A percentile compares a stretch with the other conserved stretches of the same genome.
Evolutionary conservation across 1,140 invertebrate species (phyloP).

Genomic region (Drosophila micromelanica): DNA sequence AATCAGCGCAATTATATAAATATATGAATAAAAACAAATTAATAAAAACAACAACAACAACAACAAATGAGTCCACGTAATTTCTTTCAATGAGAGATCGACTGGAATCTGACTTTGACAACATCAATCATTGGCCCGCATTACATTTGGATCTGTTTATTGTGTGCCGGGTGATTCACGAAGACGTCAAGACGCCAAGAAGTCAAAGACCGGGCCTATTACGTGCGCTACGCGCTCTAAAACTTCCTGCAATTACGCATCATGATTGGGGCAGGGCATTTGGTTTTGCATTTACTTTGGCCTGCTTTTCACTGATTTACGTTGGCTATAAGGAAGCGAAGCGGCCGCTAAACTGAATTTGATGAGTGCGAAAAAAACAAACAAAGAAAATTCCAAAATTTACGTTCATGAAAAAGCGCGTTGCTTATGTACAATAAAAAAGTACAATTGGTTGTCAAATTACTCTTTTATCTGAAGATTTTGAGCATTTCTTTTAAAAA

Average conservation of each 20-base stretch:
- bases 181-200: constrained; percentile 28
- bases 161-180: constrained; percentile 62
- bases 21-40: neutral
- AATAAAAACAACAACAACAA: neutral
- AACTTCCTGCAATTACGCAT: constrained; percentile 43
- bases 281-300: constrained; percentile 31
- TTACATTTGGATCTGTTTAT: constrained; percentile 45
- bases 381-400: neutral
- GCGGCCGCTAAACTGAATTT: neutral
- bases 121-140: constrained; percentile 62
- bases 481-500: no score
- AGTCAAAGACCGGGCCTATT: constrained; percentile 58
- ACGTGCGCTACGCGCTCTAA: constrained; percentile 66
- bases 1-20: constrained; percentile 27
- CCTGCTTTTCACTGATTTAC: constrained; percentile 51
- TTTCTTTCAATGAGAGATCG: constrained; percentile 34
- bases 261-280: constrained; percentile 18
- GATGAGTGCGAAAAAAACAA: constrained; percentile 1
- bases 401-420: no score
- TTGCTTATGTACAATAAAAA: neutral
- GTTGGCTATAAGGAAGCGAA: constrained; percentile 47
- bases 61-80: constrained; percentile 17
- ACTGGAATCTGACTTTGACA: constrained; percentile 22
- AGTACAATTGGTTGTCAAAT: neutral
- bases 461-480: no score